Base-by-base conservation (phyloP, 2,888 invertebrate genomes). In the Notocelia uddmanniana region DNA sequence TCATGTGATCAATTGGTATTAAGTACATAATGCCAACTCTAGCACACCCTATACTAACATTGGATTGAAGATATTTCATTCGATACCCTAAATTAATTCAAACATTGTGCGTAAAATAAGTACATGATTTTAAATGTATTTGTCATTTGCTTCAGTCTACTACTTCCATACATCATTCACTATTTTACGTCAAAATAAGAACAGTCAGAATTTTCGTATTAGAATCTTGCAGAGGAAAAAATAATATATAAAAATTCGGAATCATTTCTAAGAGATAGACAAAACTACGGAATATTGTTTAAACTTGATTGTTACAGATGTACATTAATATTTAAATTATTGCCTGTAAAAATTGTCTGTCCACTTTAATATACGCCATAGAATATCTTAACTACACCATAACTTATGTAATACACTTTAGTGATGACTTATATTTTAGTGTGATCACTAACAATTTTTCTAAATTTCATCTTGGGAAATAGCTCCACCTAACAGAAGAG, bases 1-100 rank as follows among this genome's bases (percentile, higher is more conserved):
- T 80, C 80, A 80, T 80, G 80, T 79, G 80, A 79, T 74, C 57
- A 52, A 59, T 68, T 59, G 37, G 41, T 19, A n/a, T n/a, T n/a
- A n/a, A 45, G 55, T 31, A 34, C 62, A 21, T 54, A 10, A 62
- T 63, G 18, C 26, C 48, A 52, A 34, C 11, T 18, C 60, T 13
- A 34, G 45, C 50, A 63, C 62, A 63, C 62, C 50, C 50, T 31
- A 52, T 11, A 9, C 63, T 52, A 34, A 34, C 18, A 52, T 52
- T 63, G n/a, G 8, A 10, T 11, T 34, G 15, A 31, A 19, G 52
- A 52, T 18, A 19, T 34, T 13, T 52, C 63, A 63, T 34, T 63
- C 15, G 52, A 52, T 13, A n/a, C 63, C 21, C 31, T 34, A 26
- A 11, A 19, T 18, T 11, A 18, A 18, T 62, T 13, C 31, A 13